A percentile compares a stretch with the other conserved stretches of the same genome.
phyloP scores from a whole-genome alignment of 2,797 vertebrate genomes.

The Orientallactaga sibirica region DNA sequence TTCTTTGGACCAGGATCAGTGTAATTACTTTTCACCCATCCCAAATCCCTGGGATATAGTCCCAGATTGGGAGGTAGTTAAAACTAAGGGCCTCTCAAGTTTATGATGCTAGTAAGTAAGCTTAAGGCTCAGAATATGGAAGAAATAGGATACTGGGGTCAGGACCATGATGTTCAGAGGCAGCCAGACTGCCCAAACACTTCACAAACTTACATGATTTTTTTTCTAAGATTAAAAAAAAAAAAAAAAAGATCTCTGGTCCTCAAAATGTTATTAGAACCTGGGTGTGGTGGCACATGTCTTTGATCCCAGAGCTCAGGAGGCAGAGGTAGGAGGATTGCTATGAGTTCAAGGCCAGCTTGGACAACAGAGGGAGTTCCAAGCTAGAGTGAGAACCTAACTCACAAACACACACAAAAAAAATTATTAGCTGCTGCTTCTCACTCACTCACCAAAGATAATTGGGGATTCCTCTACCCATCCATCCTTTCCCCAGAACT shows the following conservation, averaged over 20 bases:
- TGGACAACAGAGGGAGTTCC: no score
- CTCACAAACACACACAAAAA: no score
- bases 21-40: neutral
- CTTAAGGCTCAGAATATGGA: neutral
- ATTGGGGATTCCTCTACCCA: neutral
- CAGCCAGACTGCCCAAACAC: neutral
- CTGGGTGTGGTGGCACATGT: no score
- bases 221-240: neutral
- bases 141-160: neutral
- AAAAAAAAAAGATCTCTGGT: neutral
- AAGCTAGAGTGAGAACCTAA: no score
- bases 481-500: neutral
- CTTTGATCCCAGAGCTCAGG: no score
- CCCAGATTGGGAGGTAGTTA: neutral
- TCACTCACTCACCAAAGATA: no score
- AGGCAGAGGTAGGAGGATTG: no score
- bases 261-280: neutral
- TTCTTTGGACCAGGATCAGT: neutral
- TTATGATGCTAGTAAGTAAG: neutral
- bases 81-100: neutral
- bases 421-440: no score
- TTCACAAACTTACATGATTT: neutral
- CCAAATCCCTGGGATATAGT: neutral
- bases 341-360: no score
- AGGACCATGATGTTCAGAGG: neutral